Evolutionary conservation across 2,113 vertebrate species (phyloP), one percentile per base, ranked within the genome.

Genomic region (Chloroceryle aenea): DNA sequence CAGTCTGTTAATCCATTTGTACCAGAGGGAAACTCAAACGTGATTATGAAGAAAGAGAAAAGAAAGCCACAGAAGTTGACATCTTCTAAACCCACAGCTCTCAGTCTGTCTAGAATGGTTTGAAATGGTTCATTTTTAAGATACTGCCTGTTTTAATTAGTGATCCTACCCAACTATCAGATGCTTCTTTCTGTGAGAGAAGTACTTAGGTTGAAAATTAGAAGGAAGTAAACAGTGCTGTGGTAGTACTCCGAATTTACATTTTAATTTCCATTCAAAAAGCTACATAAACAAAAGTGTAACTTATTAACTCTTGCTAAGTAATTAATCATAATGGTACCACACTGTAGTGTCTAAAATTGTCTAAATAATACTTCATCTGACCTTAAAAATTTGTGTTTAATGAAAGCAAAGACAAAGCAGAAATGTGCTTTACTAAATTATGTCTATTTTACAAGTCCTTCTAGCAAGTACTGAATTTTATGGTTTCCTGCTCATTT

Each of bases 41-140:
- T 30, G 15, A 30, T 62, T 26, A 23, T 1, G 8, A 90, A 68
- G 36, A 96, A 87, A n/a, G 91, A 91, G 34, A 96, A 79, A 67
- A 91, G 30, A 23, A 89, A 74, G 4, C 40, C 93, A 27, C 96
- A 92, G 78, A 97, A 97, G 69, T 7, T 94, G 47, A 32, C 42
- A 6, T 52, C 86, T 83, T 87, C 98, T 75, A 98, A 95, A 87
- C 91, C 98, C 48, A 95, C 97, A 56, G 87, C 94, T 55, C 96
- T 97, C 55, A 97, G 91, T 14, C 89, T 96, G 73, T 85, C 96
- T 77, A 97, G 97, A 97, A 98, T 87, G 98, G 98, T 99, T 95
- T 97, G 98, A 97, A 86, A 67, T 74, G 38, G n/a, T 95, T 32
- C 66, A 69, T 91, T 93, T 52, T 63, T 83, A 93, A 89, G 26